These are phyloP conservation scores for Corythornis cristatus DNA, from an alignment of 2,113 vertebrate genomes.

Conservation along the genomic window DNA sequence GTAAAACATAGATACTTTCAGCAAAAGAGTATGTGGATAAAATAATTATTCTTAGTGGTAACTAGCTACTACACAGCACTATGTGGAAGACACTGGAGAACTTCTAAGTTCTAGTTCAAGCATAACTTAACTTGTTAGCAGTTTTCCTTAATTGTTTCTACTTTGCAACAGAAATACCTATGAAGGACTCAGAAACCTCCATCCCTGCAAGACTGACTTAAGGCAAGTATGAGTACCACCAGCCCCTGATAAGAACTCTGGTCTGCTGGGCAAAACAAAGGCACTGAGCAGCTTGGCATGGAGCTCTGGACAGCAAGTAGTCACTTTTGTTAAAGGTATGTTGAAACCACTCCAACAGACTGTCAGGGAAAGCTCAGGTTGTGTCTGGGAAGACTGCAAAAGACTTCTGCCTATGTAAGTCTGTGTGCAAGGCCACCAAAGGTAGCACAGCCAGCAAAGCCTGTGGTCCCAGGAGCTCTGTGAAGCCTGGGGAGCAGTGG, in stretches of 20 bases:
- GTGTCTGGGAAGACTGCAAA: not conserved
- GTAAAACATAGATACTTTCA: not conserved
- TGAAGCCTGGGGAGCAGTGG: not conserved
- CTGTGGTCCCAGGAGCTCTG: not conserved
- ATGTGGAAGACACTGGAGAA: not conserved
- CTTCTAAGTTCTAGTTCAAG: not conserved
- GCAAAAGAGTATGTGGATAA: not conserved
- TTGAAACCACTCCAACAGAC: not conserved
- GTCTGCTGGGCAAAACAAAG: not conserved
- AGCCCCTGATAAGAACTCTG: not conserved
- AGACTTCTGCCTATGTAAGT: not conserved
- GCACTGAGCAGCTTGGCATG: accelerated
- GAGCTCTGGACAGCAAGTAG: accelerated
- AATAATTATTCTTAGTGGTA: not conserved
- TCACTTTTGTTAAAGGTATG: not conserved
- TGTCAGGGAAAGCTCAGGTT: not conserved
- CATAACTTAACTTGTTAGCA: not conserved
- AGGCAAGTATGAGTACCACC: no score
- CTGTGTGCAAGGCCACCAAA: not conserved
- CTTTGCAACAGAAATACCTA: not conserved
- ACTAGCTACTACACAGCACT: not conserved
- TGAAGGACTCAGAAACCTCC: not conserved
- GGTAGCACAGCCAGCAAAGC: not conserved
- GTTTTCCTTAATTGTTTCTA: not conserved
- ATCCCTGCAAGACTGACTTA: not conserved